Evolutionary conservation across 2,888 invertebrate genomes (phyloP).

Genomic region (Lasioglossum oenotherae): DNA sequence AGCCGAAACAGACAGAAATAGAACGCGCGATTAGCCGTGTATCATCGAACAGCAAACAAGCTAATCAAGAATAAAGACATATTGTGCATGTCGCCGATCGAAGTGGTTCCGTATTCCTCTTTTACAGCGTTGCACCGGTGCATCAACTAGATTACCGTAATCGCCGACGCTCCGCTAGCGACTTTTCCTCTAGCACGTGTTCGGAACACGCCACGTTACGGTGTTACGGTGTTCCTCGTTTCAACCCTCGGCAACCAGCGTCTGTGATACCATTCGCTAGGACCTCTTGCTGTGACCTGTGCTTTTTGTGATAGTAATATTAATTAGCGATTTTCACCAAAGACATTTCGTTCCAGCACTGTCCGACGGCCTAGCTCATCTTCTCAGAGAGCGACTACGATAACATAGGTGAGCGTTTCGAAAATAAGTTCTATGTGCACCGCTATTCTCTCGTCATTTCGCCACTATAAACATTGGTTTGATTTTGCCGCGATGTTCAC

Average conservation of each 20-base stretch:
- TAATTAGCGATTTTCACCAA: constrained; percentile 8
- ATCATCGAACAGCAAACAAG: neutral
- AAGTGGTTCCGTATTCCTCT: constrained; percentile 6
- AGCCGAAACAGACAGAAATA: neutral
- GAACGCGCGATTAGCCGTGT: neutral
- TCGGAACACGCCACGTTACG: neutral
- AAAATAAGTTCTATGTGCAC: neutral
- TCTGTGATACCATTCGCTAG: constrained; percentile 35
- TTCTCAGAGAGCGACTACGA: neutral
- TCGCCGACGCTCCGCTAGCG: neutral
- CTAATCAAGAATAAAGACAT: neutral
- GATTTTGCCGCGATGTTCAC: too few species aligned
- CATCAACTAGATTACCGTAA: neutral
- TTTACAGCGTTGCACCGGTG: constrained; percentile 8
- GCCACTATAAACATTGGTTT: too few species aligned
- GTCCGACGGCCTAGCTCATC: neutral
- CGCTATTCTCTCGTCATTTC: too few species aligned
- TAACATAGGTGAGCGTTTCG: constrained; percentile 30
- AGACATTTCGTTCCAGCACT: neutral
- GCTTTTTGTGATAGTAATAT: constrained; percentile 44
- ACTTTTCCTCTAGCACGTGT: constrained; percentile 1
- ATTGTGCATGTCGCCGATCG: neutral
- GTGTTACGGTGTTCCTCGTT: constrained; percentile 13
- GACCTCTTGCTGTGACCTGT: constrained; percentile 42
- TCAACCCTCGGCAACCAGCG: neutral